Evolutionary conservation across 2,888 invertebrate species (phyloP).

Genomic region (Macaria liturata): DNA sequence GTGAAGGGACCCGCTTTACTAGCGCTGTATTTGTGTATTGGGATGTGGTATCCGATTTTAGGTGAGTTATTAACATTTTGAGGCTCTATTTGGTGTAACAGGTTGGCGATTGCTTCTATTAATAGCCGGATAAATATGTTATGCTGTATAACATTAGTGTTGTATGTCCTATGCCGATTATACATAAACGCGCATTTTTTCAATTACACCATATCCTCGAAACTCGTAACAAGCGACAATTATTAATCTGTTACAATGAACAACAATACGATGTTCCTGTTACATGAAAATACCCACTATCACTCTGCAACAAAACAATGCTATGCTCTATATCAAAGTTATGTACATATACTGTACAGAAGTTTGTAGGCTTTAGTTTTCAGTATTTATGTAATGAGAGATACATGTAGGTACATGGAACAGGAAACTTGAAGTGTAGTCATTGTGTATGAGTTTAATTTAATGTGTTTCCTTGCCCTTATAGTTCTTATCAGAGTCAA

Average conservation of each 20-base stretch:
- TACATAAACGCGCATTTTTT: conserved; percentile 45
- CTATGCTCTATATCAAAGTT: too few relatives aligned
- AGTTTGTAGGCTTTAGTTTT: too few relatives aligned
- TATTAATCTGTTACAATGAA: conserved; percentile 35
- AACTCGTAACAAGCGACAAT: conserved; percentile 36
- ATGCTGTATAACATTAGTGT: conserved; percentile 26
- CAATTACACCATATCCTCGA: conserved; percentile 48
- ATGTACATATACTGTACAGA: too few relatives aligned
- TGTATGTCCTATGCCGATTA: conserved; percentile 12
- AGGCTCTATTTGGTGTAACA: too few relatives aligned
- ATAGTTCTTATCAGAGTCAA: too few relatives aligned
- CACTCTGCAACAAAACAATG: too few relatives aligned
- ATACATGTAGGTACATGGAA: too few relatives aligned
- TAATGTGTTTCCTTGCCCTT: too few relatives aligned
- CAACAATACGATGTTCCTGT: conserved; percentile 32
- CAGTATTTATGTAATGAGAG: too few relatives aligned
- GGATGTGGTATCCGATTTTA: conserved; percentile 66
- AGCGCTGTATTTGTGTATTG: conserved; percentile 72
- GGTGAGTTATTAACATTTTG: conserved; percentile 59
- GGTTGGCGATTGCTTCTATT: too few relatives aligned
- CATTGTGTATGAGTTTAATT: too few relatives aligned
- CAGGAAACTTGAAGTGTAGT: too few relatives aligned
- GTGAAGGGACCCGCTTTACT: conserved; percentile 69
- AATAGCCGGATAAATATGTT: conserved; percentile 3
- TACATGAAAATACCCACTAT: conserved; percentile 6